Evolutionary conservation across 2,888 invertebrate genomes (phyloP).

Genomic region (Tetranychus piercei): DNA sequence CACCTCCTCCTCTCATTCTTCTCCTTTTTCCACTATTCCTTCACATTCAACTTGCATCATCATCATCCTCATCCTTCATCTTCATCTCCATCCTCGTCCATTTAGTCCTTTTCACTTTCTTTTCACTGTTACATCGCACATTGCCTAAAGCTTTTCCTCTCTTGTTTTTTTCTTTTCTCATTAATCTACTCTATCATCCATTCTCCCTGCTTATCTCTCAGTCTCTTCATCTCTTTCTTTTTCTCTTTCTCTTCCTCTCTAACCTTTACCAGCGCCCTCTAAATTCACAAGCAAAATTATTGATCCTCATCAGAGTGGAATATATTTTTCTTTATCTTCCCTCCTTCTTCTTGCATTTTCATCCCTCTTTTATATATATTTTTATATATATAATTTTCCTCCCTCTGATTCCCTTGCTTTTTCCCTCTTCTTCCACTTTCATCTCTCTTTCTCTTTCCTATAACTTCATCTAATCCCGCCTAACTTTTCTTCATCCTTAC

Average conservation of each 20-base stretch:
- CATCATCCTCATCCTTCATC: background rate
- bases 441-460: conserved; percentile 9
- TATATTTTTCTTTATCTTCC: background rate
- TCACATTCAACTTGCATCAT: too few relatives aligned
- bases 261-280: conserved; percentile 2
- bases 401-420: background rate
- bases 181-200: conserved; percentile 1
- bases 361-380: background rate
- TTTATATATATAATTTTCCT: background rate
- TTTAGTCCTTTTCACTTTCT: background rate
- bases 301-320: background rate
- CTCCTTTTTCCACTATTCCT: too few relatives aligned
- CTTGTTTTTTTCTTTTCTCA: background rate
- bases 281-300: background rate
- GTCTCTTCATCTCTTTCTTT: background rate
- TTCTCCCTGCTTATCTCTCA: conserved; percentile 2
- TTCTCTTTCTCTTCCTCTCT: conserved; percentile 3
- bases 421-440: conserved; percentile 3
- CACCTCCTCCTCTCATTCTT: background rate
- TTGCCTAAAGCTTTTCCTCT: conserved; percentile 7
- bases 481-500: background rate
- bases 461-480: background rate
- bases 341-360: background rate
- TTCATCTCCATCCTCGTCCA: conserved; percentile 2
- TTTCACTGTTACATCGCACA: background rate